These are phyloP conservation scores for Notarius quadriscutis DNA, from an alignment of 2,113 vertebrate species.

Conservation along the genomic window DNA sequence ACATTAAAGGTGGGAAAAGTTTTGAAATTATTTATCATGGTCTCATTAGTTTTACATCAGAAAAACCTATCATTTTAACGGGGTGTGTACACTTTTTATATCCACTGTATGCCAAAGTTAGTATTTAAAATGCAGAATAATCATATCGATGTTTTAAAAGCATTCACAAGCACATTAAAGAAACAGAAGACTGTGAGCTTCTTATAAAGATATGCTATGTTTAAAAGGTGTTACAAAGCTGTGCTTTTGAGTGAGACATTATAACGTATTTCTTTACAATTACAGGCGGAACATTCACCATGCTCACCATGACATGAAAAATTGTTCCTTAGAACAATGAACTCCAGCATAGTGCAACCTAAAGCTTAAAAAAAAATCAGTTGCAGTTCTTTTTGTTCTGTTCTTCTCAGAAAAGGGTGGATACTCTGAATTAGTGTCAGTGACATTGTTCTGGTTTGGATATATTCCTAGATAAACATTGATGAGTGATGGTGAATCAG, in stretches of 20 bases:
- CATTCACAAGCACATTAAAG: background rate
- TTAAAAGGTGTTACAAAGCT: background rate
- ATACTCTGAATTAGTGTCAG: background rate
- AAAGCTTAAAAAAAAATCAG: background rate
- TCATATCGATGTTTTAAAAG: background rate
- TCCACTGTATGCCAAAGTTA: background rate
- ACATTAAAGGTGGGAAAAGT: too few species aligned
- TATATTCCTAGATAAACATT: background rate
- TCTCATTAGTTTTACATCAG: too few species aligned
- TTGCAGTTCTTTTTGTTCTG: background rate
- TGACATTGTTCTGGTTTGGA: background rate
- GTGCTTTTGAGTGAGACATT: background rate
- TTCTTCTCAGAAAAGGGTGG: background rate
- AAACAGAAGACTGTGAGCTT: background rate
- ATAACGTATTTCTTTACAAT: background rate
- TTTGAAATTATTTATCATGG: too few species aligned
- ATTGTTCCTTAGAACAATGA: background rate
- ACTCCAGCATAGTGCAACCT: background rate
- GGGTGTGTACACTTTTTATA: too few species aligned
- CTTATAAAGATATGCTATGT: background rate
- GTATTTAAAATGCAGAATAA: background rate
- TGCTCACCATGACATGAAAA: background rate
- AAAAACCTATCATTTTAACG: too few species aligned
- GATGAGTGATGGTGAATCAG: slow-evolving; percentile 2
- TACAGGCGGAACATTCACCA: background rate